phyloP scores from a whole-genome alignment of 2,113 vertebrate genomes.

The Motacilla tschutschensis region DNA sequence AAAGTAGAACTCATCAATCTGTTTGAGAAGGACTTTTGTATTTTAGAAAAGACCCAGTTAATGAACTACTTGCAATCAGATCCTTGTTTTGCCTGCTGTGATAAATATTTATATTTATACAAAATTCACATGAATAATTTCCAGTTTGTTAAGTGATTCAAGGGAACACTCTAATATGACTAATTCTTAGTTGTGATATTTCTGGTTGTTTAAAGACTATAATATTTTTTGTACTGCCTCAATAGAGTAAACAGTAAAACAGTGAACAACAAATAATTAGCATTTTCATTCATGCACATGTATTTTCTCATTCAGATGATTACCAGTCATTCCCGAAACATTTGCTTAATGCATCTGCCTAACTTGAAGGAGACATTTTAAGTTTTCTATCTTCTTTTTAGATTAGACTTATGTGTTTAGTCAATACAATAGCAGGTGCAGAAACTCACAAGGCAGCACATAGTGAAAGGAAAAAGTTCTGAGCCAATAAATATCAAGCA shows the following conservation, averaged over 20 bases:
- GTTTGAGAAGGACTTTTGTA: neutral
- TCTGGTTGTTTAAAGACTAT: neutral
- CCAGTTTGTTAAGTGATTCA: neutral
- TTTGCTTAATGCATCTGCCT: neutral
- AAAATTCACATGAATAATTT: neutral
- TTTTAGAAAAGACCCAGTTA: neutral
- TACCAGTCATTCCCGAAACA: neutral
- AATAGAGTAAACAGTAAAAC: neutral
- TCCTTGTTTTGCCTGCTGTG: neutral
- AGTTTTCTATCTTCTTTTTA: neutral
- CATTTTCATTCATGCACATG: neutral
- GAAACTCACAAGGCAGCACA: neutral
- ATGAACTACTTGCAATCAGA: neutral
- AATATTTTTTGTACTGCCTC: neutral
- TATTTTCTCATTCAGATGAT: slow-evolving; percentile 6
- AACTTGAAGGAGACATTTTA: neutral
- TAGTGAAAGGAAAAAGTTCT: neutral
- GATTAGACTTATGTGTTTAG: neutral
- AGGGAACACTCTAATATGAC: neutral
- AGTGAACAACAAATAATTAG: slow-evolving; percentile 7
- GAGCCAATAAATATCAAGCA: neutral
- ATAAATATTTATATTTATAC: slow-evolving; percentile 15
- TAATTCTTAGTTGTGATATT: neutral
- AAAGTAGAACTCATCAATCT: neutral
- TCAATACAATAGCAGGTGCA: neutral